Evolutionary conservation across 1,140 invertebrate genomes (phyloP).

Genomic region (Trachymyrmex cornetzi): DNA sequence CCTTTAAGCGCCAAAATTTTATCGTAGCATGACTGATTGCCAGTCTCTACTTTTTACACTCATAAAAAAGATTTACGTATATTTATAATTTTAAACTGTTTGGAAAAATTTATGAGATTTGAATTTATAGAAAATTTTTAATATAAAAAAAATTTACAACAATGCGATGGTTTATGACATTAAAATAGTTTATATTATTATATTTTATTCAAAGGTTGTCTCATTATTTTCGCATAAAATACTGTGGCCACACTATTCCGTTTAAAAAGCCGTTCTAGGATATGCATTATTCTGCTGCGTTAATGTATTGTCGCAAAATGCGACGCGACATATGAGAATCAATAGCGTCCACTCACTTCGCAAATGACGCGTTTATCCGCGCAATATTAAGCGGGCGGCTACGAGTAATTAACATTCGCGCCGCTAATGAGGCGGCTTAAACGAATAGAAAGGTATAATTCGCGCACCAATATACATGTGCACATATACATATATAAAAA

Average conservation of each 20-base stretch:
- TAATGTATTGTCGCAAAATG: conserved; percentile 26
- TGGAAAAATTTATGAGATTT: neutral
- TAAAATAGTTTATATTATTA: neutral
- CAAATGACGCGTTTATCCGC: conserved; percentile 48
- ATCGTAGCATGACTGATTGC: too few species aligned
- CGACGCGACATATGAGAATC: conserved; percentile 14
- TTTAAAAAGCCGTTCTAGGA: conserved; percentile 21
- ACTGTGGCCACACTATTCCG: neutral
- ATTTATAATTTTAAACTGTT: neutral
- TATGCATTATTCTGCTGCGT: conserved; percentile 17
- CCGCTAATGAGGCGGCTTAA: conserved; percentile 46
- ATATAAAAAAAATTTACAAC: neutral
- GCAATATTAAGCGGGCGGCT: conserved; percentile 23
- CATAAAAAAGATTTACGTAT: neutral
- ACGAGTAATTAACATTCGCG: conserved; percentile 46
- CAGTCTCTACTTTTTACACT: neutral
- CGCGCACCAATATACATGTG: neutral
- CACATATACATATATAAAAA: neutral
- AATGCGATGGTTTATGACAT: neutral
- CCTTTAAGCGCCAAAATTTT: too few species aligned
- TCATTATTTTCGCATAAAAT: conserved; percentile 31
- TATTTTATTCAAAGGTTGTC: conserved; percentile 20
- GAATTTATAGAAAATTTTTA: neutral
- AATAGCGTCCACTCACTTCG: conserved; percentile 24
- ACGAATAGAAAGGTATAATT: conserved; percentile 10